Evolutionary conservation across 2,113 vertebrate species (phyloP), one percentile per base, ranked within the genome.

Genomic region (Heloderma charlesbogerti): DNA sequence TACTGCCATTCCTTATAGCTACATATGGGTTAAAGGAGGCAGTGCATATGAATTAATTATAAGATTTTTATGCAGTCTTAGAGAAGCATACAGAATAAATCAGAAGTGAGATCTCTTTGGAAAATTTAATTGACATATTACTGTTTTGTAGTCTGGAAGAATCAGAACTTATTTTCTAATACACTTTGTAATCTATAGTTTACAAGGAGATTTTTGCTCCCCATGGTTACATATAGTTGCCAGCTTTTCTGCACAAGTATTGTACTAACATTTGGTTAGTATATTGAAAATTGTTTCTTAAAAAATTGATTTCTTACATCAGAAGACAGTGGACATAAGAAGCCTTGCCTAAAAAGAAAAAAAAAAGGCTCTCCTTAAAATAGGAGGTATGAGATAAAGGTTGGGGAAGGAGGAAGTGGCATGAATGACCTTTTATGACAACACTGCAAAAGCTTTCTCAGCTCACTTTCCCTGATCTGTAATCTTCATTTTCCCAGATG

Each of bases 101-200:
- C 86, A 93, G 85, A 95, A 81, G 16, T 92, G 90, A 93, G 88
- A 90, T 93, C 93, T 93, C 90, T 93, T 92, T 93, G 88, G 92
- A 95, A 96, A 96, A 94, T 92, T 96, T 96, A 96, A 96, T 95
- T 93, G 93, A 93, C 90, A 94, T 86, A 91, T 89, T 88, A 92
- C 79, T 92, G 89, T 94, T 93, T 94, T 78, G 88, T 63, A 95
- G 78, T 86, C 86, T 91, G 92, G 94, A 95, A 96, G 91, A 90
- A 93, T 90, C 91, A 89, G 87, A 88, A 85, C 92, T 81, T 72
- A 69, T 81, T 89, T 89, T 91, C 63, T 81, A 87, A 78, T 75
- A 93, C 87, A 93, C 29, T 96, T 88, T 91, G 84, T 67, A 79
- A 88, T 93, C 90, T 92, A 92, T n/a, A 87, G 90, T 81, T 95